phyloP scores from a whole-genome alignment of 2,113 vertebrate genomes.

The Nycticorax nycticorax region DNA sequence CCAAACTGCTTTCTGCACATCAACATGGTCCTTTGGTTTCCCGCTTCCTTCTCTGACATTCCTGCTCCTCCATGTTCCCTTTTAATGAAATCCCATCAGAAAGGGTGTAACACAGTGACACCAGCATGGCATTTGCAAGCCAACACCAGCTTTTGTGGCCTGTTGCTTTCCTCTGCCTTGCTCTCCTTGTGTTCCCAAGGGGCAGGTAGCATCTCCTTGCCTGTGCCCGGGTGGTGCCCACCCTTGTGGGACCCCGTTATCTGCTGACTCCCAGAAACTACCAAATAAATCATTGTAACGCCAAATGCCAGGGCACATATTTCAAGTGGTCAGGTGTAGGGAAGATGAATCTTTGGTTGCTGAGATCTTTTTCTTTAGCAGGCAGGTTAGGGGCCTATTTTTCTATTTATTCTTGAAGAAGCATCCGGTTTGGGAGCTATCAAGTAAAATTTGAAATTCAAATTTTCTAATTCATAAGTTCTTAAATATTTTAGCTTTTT shows the following conservation, averaged over 20 bases:
- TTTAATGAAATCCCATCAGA: not conserved
- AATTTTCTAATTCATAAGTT: conserved; percentile 47
- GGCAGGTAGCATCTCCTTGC: not conserved
- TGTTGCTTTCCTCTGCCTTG: not conserved
- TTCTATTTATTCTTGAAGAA: conserved; percentile 29
- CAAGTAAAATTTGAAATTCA: conserved; percentile 41
- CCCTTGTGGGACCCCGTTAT: not conserved
- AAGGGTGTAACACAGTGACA: not conserved
- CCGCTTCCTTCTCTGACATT: not conserved
- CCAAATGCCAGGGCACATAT: not conserved
- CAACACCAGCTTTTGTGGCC: not conserved
- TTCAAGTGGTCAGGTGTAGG: not conserved
- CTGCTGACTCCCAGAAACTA: not conserved
- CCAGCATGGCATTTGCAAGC: accelerated
- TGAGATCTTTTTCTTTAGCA: not conserved
- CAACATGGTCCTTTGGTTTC: not conserved
- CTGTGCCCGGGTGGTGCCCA: not conserved
- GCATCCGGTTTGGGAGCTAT: conserved; percentile 26
- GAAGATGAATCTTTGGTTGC: conserved; percentile 12
- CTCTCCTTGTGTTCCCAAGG: not conserved
- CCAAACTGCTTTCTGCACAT: not conserved
- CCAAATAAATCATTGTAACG: not conserved
- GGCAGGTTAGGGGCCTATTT: not conserved
- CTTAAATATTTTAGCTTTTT: not conserved
- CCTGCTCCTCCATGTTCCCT: not conserved